A percentile compares a stretch with the other conserved stretches of the same genome.
Evolutionary conservation across 2,113 vertebrate species (phyloP).

Genomic region (Boulengeromyrus knoepffleri): DNA sequence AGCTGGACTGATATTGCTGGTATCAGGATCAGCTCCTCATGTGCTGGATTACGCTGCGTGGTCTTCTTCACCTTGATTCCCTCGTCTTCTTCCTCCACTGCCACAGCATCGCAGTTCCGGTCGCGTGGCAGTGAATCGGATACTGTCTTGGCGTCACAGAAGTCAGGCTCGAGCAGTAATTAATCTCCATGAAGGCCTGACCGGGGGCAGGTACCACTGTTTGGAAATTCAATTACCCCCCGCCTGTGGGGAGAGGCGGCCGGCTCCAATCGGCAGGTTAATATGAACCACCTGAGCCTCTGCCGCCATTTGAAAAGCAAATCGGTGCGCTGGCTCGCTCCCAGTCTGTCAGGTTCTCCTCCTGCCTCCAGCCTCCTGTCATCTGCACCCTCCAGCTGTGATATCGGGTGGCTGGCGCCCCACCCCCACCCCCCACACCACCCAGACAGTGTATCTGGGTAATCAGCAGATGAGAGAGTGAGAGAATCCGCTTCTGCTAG

Average conservation of each 20-base stretch:
- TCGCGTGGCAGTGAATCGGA: constrained; percentile 71
- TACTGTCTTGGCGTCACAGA: constrained; percentile 66
- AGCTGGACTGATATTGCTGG: not conserved
- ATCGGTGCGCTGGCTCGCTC: constrained; percentile 35
- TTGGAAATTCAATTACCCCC: constrained; percentile 79
- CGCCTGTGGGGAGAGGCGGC: constrained; percentile 47
- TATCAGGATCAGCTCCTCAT: constrained; percentile 40
- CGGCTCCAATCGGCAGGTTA: constrained; percentile 65
- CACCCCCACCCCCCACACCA: not conserved
- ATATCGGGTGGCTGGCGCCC: not conserved
- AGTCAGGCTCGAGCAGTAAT: constrained; percentile 80
- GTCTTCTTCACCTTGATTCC: constrained; percentile 45
- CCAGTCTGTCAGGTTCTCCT: constrained; percentile 10
- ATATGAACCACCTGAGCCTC: constrained; percentile 94
- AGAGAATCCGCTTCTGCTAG: not conserved
- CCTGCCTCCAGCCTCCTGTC: not conserved
- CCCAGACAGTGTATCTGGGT: not conserved
- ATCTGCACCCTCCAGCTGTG: not conserved
- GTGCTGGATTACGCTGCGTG: constrained; percentile 38
- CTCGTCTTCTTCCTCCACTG: constrained; percentile 37
- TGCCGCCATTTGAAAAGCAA: constrained; percentile 60
- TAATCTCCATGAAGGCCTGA: constrained; percentile 94
- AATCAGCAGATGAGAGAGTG: not conserved
- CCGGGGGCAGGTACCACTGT: constrained; percentile 83
- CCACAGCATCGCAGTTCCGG: constrained; percentile 54